Evolutionary conservation across 2,888 invertebrate species (phyloP), one percentile per base, ranked within the genome.

Genomic region (Ctenicera cuprea): DNA sequence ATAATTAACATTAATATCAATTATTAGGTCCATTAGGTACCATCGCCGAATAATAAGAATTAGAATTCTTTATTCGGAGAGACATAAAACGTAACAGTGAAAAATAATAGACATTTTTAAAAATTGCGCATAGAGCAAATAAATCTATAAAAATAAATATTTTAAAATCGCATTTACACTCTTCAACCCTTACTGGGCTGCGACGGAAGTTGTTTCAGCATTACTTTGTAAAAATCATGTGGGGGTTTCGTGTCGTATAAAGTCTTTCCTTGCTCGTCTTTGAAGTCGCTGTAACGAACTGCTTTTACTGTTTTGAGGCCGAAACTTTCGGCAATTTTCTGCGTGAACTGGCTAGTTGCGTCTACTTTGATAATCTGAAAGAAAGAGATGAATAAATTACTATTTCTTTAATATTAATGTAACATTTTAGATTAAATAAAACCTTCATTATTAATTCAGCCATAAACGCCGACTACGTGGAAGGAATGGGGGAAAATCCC

Each of bases 301-400:
- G 92, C 91, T 62, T 90, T 89, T 37, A 92, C 88, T 0, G 90
- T 89, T 61, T 89, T 87, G 81, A 94, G 91, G 0, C 93, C 94
- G 52, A 92, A 88, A 30, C 91, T 91, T 80, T 90, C 89, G 74
- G 93, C 91, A 68, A 94, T 92, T 80, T 92, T 93, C 82, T 95
- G 95, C 0, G 95, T 95, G 82, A 90, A 95, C 1, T 92, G 89
- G 18, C 95, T 94, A 0, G 95, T 95, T 0, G 95, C 94, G 83
- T 95, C 95, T 16, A 92, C 93, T 87, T 95, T 95, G 80, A 95
- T 90, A 22, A 95, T 83, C 93, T 94, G 88, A 48, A 89, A 89
- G 65, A 50, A 71, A 75, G 78, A 74, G 8, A 61, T n/a, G n/a
- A n/a, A n/a, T n/a, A n/a, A n/a, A n/a, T n/a, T n/a, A n/a, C n/a